These are phyloP conservation scores for Drosophila suboccidentalis DNA, from an alignment of 2,888 invertebrate species.

Conservation along the genomic window DNA sequence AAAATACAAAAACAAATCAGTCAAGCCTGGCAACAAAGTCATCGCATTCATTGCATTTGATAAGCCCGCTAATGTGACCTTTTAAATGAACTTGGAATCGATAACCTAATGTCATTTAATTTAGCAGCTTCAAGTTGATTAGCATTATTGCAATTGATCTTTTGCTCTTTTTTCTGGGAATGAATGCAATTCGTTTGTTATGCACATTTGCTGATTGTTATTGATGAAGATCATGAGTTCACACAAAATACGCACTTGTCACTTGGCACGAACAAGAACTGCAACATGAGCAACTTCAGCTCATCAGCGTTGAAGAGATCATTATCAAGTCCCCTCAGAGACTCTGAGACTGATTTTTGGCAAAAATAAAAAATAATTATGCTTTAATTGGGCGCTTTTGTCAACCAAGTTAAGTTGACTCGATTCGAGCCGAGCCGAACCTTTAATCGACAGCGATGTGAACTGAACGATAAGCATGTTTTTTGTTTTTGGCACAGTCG, in stretches of 20 bases:
- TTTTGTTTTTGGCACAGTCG: conserved; percentile 26
- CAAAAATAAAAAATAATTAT: conserved; percentile 70
- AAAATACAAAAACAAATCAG: background rate
- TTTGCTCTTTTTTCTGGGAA: background rate
- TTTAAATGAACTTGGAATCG: background rate
- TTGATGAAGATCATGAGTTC: conserved; percentile 30
- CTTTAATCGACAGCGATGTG: conserved; percentile 62
- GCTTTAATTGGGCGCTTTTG: conserved; percentile 81
- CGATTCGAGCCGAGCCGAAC: conserved; percentile 19
- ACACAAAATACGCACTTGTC: conserved; percentile 51
- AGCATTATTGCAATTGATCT: conserved; percentile 27
- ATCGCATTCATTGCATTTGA: conserved; percentile 11
- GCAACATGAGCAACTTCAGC: background rate
- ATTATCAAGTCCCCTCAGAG: conserved; percentile 5
- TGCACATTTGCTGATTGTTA: background rate
- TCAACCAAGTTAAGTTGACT: conserved; percentile 39
- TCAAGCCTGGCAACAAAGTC: background rate
- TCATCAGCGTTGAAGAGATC: conserved; percentile 8
- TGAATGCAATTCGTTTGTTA: conserved; percentile 38
- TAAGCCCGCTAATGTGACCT: background rate
- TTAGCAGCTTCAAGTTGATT: conserved; percentile 19
- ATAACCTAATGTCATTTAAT: conserved; percentile 10
- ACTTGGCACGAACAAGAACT: background rate
- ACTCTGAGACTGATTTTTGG: conserved; percentile 25
- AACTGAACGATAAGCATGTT: conserved; percentile 55